phyloP scores from a whole-genome alignment of 2,888 invertebrate genomes.

The Parnassius smintheus region DNA sequence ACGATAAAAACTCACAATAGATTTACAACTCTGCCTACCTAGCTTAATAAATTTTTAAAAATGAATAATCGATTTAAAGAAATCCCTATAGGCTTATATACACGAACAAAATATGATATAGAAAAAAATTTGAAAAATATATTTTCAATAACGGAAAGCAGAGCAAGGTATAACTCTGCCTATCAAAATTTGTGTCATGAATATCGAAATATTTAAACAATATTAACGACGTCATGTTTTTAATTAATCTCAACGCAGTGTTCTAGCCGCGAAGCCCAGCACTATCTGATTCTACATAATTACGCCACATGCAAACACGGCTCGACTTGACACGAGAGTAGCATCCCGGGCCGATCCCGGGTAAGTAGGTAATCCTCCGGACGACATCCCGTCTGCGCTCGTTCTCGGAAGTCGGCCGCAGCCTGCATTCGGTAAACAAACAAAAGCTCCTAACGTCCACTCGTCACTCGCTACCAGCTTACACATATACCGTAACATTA shows the following conservation, averaged over 20 bases:
- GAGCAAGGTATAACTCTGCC: no score
- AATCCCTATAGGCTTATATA: no score
- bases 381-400: slow-evolving; percentile 33
- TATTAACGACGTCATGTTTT: neutral
- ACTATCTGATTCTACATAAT: neutral
- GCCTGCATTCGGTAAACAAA: slow-evolving; percentile 60
- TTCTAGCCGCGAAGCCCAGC: neutral
- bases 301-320: slow-evolving; percentile 16
- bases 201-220: neutral
- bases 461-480: slow-evolving; percentile 73
- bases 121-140: no score
- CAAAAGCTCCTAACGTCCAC: slow-evolving; percentile 69
- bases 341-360: slow-evolving; percentile 4
- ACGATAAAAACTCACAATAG: no score
- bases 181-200: no score
- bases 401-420: slow-evolving; percentile 54
- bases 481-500: slow-evolving; percentile 65
- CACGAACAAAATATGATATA: no score
- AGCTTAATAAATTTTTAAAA: no score
- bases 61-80: no score
- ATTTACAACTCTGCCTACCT: no score
- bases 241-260: neutral
- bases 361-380: slow-evolving; percentile 34
- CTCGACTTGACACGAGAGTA: slow-evolving; percentile 1
- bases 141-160: no score